Conservation (phyloP, 1,140 invertebrate genomes). For the Drosophila kepulauana region DNA sequence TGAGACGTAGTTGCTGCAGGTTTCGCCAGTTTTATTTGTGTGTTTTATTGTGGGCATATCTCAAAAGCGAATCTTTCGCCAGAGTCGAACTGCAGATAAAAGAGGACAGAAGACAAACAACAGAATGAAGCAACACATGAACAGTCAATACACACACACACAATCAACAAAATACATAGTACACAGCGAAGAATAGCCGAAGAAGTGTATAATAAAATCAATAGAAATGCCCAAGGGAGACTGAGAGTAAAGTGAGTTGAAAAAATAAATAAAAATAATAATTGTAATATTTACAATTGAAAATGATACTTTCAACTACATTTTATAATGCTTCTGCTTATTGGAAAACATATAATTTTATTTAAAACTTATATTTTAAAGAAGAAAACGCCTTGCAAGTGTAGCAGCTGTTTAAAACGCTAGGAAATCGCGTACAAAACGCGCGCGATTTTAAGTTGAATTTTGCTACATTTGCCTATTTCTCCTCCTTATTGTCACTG, state of each 20-base stretch:
- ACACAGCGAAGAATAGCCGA: constrained; percentile 2
- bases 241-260: not conserved
- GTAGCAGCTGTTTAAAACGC: not conserved
- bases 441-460: not conserved
- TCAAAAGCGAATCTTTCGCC: constrained; percentile 78
- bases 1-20: constrained; percentile 77
- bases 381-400: not conserved
- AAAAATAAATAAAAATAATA: not conserved
- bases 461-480: constrained; percentile 52
- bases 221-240: constrained; percentile 9
- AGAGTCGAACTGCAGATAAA: constrained; percentile 63
- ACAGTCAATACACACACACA: constrained; percentile 12
- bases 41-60: constrained; percentile 83
- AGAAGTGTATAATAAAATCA: constrained; percentile 32
- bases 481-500: constrained; percentile 16
- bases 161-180: constrained; percentile 7
- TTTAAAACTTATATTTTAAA: not conserved
- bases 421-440: constrained; percentile 5
- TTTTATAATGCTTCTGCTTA: not conserved
- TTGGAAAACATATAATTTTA: not conserved
- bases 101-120: constrained; percentile 31
- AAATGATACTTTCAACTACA: not conserved
- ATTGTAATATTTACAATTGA: not conserved
- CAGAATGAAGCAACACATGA: constrained; percentile 43
- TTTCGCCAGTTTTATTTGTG: constrained; percentile 80